A percentile compares a stretch with the other conserved stretches of the same genome.
Conservation (phyloP, 1,140 invertebrate genomes). For the Apis mellifera region Amel_HAv3.1 CM009940.2:9121501-9122000, state of each 20-base stretch:
- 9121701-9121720: conserved; percentile 8
- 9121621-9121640: neutral
- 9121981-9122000: neutral
- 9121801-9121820: conserved; percentile 6
- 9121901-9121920: neutral
- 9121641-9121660: neutral
- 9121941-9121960: no score
- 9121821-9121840: conserved; percentile 35
- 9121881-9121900: conserved; percentile 28
- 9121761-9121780: conserved; percentile 22
- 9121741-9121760: neutral
- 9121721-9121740: neutral
- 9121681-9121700: conserved; percentile 34
- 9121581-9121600: neutral
- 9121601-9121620: neutral
- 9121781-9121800: conserved; percentile 4
- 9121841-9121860: conserved; percentile 14
- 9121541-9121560: conserved; percentile 2
- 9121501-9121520: neutral
- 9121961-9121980: no score
- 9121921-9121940: neutral
- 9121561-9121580: neutral
- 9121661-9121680: conserved; percentile 19
- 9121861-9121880: conserved; percentile 23
- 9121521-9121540: neutral